These are phyloP conservation scores for Troilus luridus DNA, from an alignment of 2,888 invertebrate species.

Conservation along the genomic window DNA sequence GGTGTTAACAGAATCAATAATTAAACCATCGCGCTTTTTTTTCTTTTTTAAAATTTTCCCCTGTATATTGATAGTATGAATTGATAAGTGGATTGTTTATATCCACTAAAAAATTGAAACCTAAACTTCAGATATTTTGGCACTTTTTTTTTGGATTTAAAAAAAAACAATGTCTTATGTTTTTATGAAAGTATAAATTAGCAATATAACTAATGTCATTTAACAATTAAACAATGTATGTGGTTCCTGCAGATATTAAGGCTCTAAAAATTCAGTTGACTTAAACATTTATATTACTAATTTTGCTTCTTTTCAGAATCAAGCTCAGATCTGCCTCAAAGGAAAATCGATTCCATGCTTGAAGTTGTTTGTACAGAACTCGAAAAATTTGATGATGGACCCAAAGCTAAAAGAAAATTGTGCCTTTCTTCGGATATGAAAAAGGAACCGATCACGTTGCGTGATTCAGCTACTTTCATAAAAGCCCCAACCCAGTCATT, in stretches of 20 bases:
- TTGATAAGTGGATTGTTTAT: too few species aligned
- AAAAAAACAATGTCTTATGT: not conserved
- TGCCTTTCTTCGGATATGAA: not conserved
- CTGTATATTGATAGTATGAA: too few species aligned
- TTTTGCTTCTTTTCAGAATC: slow-evolving; percentile 51
- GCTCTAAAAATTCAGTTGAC: too few species aligned
- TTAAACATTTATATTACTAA: not conserved
- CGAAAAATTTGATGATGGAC: slow-evolving; percentile 54
- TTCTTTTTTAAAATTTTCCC: too few species aligned
- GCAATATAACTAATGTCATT: not conserved
- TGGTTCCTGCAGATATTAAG: too few species aligned
- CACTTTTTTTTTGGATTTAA: too few species aligned
- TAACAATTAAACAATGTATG: too few species aligned
- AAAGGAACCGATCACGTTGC: slow-evolving; percentile 3
- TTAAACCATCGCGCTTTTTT: too few species aligned
- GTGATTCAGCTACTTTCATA: slow-evolving; percentile 46
- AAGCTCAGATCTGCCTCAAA: slow-evolving; percentile 37
- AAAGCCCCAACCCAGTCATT: slow-evolving; percentile 60
- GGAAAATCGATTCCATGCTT: slow-evolving; percentile 53
- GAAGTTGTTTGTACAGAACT: slow-evolving; percentile 58
- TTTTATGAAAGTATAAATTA: too few species aligned
- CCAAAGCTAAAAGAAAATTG: slow-evolving; percentile 55
- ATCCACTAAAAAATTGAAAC: too few species aligned
- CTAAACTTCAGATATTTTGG: too few species aligned
- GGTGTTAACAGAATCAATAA: too few species aligned